Base-by-base conservation (phyloP, 2,113 vertebrate genomes). In the Apodemus sylvaticus region DNA sequence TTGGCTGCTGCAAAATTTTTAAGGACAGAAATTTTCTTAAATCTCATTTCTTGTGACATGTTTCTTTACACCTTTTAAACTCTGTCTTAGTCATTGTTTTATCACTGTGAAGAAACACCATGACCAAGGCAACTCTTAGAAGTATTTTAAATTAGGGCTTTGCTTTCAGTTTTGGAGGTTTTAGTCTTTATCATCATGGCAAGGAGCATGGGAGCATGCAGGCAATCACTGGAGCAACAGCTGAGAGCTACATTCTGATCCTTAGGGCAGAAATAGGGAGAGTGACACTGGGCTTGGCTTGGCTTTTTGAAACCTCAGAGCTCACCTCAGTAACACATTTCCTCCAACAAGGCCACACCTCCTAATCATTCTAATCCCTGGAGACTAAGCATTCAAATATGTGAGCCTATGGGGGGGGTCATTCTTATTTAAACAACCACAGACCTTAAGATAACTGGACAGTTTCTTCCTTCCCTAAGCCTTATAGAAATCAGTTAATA, bases 21-120 rank as follows among this genome's bases (percentile, higher is more conserved):
- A n/a, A 70, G 68, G 89, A 48, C 68, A 92, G 66, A 58, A 86
- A 24, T 20, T 87, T 96, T 60, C 31, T 96, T 93, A 55, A 77
- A n/a, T 91, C 12, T 79, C 39, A 55, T 12, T 78, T 93, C 89
- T 24, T 0, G 2, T 34, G 16, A 68, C 17, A 88, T 17, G 55
- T 39, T 53, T 88, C 3, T 92, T 93, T 16, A 39, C 64, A 89
- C 39, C 64, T 81, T 74, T 6, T 60, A 71, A 76, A 64, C 16
- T 60, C 81, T 62, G 81, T 62, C 39, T 62, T 85, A 85, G 58
- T 83, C 58, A 83, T 19, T 83, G 58, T 62, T 62, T 60, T 62
- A 62, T 62, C 45, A 26, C n/a, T 64, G 26, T 85, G 58, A 45
- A 85, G 24, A 85, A 29, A 64, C 16, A 45, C 81, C 58, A 85